phyloP scores from a whole-genome alignment of 2,888 invertebrate genomes.

The Hemaris fuciformis region DNA sequence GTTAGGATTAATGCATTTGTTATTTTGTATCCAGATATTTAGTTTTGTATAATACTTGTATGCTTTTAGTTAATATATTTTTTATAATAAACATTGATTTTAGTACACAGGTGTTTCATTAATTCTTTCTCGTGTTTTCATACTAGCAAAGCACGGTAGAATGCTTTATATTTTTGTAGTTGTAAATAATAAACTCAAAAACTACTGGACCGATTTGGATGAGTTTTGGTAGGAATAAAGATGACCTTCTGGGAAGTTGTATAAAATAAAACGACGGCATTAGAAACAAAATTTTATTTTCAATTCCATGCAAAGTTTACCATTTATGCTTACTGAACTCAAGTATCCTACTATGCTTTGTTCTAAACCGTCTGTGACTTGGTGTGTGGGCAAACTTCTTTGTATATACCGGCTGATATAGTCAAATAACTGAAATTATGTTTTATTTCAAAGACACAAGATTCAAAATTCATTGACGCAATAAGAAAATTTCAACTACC shows the following conservation, averaged over 20 bases:
- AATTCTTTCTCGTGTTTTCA: too few relatives aligned
- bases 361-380: not conserved
- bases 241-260: not conserved
- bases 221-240: too few relatives aligned
- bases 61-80: not conserved
- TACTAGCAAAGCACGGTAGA: too few relatives aligned
- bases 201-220: too few relatives aligned
- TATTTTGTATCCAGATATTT: not conserved
- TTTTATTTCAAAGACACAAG: not conserved
- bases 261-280: slow-evolving; percentile 29
- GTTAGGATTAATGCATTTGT: not conserved
- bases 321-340: slow-evolving; percentile 45
- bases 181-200: too few relatives aligned
- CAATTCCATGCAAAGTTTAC: slow-evolving; percentile 60
- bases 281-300: slow-evolving; percentile 54
- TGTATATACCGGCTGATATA: not conserved
- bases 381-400: not conserved
- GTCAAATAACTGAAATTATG: not conserved
- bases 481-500: too few relatives aligned
- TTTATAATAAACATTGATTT: too few relatives aligned
- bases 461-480: not conserved
- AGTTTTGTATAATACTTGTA: not conserved
- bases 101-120: too few relatives aligned
- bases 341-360: not conserved
- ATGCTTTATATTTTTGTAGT: too few relatives aligned